These are phyloP conservation scores for Hylia prasina DNA, from an alignment of 2,113 vertebrate genomes.

Conservation along the genomic window DNA sequence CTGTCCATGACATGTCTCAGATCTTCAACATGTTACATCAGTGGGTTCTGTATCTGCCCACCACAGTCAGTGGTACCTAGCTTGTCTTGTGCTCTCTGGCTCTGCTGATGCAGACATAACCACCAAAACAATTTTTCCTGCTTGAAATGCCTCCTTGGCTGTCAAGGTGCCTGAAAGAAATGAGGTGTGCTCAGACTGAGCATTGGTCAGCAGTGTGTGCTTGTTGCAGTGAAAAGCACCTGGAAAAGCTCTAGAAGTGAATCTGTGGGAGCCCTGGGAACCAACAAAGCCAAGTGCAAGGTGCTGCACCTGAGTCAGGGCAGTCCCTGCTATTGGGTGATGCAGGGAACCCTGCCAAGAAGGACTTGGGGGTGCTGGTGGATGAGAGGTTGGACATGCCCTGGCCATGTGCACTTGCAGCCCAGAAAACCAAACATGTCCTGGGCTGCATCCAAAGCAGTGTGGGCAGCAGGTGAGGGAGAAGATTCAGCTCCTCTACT, in stretches of 20 bases:
- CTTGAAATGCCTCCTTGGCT: not conserved
- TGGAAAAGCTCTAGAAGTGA: not conserved
- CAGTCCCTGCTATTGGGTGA: accelerated
- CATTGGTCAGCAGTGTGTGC: not conserved
- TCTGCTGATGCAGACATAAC: not conserved
- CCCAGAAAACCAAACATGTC: not conserved
- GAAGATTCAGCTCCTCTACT: not conserved
- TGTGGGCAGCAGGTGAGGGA: not conserved
- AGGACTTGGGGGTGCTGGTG: not conserved
- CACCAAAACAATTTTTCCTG: not conserved
- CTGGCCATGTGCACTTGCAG: not conserved
- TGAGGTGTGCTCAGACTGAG: not conserved
- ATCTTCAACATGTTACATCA: accelerated
- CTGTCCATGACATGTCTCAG: not conserved
- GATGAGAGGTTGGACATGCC: not conserved
- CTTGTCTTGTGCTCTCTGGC: not conserved
- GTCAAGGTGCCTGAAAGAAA: not conserved
- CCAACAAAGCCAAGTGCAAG: not conserved
- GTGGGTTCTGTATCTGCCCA: not conserved
- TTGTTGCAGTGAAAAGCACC: not conserved
- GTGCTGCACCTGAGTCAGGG: not conserved
- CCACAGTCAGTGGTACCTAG: not conserved
- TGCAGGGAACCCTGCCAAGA: not conserved
- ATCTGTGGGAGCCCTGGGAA: not conserved
- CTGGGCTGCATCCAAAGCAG: not conserved